phyloP scores from a whole-genome alignment of 2,113 vertebrate species.

The Progne subis region DNA sequence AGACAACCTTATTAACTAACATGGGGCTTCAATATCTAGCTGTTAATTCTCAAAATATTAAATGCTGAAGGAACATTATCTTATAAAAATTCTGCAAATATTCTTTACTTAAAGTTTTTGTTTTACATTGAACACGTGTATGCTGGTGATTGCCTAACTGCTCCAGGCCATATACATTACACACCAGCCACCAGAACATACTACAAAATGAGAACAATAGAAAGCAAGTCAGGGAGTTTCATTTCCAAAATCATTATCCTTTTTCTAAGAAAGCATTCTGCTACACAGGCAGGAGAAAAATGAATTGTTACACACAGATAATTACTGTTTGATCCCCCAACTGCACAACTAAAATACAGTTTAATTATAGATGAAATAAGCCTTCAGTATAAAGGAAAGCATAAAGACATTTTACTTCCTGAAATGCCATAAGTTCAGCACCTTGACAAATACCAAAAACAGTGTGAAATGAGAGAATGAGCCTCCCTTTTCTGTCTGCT shows the following conservation, averaged over 20 bases:
- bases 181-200: neutral
- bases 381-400: slow-evolving; percentile 14
- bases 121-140: neutral
- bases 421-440: neutral
- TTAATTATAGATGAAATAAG: slow-evolving; percentile 49
- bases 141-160: neutral
- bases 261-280: neutral
- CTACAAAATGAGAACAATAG: neutral
- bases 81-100: neutral
- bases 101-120: neutral
- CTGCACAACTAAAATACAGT: neutral
- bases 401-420: slow-evolving; percentile 9
- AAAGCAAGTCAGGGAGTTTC: neutral
- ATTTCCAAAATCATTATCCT: neutral
- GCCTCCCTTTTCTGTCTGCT: neutral
- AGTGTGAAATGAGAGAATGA: neutral
- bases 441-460: neutral
- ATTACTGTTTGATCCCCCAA: slow-evolving; percentile 35
- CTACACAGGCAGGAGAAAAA: neutral
- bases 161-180: neutral
- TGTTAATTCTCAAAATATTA: neutral
- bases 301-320: neutral
- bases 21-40: neutral
- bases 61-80: neutral
- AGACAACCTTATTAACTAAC: neutral